phyloP scores from a whole-genome alignment of 2,888 invertebrate genomes.

The Corbicula japonica region DNA sequence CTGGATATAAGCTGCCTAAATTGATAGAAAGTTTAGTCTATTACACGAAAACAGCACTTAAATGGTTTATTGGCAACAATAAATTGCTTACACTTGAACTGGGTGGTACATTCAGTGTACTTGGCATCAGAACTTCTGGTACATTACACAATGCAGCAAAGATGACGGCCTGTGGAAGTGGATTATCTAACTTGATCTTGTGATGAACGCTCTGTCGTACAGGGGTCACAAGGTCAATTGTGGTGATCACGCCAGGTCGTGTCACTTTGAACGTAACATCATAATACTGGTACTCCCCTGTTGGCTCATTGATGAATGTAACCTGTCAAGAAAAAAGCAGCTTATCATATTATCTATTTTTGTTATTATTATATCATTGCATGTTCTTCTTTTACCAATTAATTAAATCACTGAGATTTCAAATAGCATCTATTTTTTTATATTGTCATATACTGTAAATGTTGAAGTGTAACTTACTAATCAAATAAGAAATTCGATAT shows the following conservation, averaged over 20 bases:
- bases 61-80: too few relatives aligned
- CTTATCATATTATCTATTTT: too few relatives aligned
- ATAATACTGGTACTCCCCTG: conserved; percentile 85
- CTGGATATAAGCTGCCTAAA: too few relatives aligned
- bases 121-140: conserved; percentile 84
- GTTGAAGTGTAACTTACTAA: too few relatives aligned
- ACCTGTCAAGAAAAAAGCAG: conserved; percentile 76
- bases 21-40: too few relatives aligned
- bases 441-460: too few relatives aligned
- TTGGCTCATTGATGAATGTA: conserved; percentile 85
- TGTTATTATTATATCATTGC: too few relatives aligned
- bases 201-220: conserved; percentile 85
- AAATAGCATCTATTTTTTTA: too few relatives aligned
- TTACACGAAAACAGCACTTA: too few relatives aligned
- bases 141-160: conserved; percentile 83
- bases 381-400: too few relatives aligned
- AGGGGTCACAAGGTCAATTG: conserved; percentile 84
- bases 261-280: conserved; percentile 84
- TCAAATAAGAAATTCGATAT: too few relatives aligned
- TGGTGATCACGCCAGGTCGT: conserved; percentile 81
- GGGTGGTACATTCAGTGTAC: conserved; percentile 83
- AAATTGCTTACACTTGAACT: conserved; percentile 81
- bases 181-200: conserved; percentile 85
- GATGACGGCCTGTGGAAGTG: conserved; percentile 81
- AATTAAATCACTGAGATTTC: too few relatives aligned